These are phyloP conservation scores for Calameuta pallipes DNA, from an alignment of 2,888 invertebrate species.

Conservation along the genomic window DNA sequence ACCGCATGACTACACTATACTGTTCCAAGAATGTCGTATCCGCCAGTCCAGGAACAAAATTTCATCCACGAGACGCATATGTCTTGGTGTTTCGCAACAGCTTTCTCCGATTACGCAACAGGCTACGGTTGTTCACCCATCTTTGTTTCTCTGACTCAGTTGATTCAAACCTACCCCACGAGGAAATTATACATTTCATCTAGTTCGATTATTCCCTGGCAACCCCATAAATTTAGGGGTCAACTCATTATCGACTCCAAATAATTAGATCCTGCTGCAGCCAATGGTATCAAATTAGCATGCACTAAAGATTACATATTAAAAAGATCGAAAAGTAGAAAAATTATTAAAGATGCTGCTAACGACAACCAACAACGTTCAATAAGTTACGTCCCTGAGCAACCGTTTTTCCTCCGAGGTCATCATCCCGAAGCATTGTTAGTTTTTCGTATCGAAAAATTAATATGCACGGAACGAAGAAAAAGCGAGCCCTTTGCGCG, in stretches of 20 bases:
- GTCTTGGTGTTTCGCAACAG: constrained; percentile 46
- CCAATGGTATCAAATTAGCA: background rate
- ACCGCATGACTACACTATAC: constrained; percentile 11
- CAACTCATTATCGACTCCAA: background rate
- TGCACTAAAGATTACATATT: background rate
- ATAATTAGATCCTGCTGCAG: background rate
- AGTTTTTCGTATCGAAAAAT: background rate
- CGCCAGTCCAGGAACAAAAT: constrained; percentile 1
- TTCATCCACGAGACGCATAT: constrained; percentile 1
- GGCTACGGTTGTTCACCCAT: constrained; percentile 44
- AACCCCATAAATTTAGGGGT: too few relatives aligned
- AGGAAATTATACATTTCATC: background rate
- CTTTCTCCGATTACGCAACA: constrained; percentile 56
- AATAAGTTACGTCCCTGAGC: background rate
- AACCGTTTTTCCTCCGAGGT: background rate
- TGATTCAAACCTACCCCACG: background rate
- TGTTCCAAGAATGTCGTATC: background rate
- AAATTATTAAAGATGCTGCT: background rate
- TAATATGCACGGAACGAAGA: background rate
- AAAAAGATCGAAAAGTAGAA: background rate
- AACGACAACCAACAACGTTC: background rate
- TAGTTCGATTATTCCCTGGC: background rate
- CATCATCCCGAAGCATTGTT: background rate
- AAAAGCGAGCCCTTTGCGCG: background rate
- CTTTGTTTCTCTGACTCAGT: constrained; percentile 36